These are phyloP conservation scores for Pseudopleuronectes americanus DNA, from an alignment of 2,797 vertebrate species.

Conservation along the genomic window DNA sequence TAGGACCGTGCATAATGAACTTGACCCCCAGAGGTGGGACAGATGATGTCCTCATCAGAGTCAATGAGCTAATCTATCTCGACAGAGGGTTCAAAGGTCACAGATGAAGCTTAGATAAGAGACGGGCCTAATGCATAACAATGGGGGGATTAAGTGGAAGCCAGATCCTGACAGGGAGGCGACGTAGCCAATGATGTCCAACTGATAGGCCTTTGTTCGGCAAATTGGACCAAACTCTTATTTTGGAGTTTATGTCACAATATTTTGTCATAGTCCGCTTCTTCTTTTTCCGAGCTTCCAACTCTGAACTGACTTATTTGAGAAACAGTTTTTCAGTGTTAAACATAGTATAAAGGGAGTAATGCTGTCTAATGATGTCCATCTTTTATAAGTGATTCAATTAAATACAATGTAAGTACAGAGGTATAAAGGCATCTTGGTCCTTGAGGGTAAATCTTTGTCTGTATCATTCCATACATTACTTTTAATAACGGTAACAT, in stretches of 20 bases:
- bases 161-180: slow-evolving; percentile 54
- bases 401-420: not conserved
- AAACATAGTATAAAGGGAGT: not conserved
- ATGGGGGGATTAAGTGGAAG: slow-evolving; percentile 76
- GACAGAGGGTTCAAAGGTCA: slow-evolving; percentile 78
- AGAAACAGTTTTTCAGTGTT: too few relatives aligned
- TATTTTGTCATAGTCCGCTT: too few relatives aligned
- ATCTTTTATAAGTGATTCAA: not conserved
- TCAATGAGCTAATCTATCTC: slow-evolving; percentile 75
- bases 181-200: slow-evolving; percentile 73
- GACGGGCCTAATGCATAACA: slow-evolving; percentile 79
- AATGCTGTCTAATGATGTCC: not conserved
- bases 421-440: not conserved
- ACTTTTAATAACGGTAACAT: not conserved
- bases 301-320: too few relatives aligned
- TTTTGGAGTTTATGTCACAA: slow-evolving; percentile 25
- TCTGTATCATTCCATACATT: not conserved
- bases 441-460: not conserved
- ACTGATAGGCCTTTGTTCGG: slow-evolving; percentile 38
- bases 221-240: slow-evolving; percentile 29
- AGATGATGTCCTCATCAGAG: slow-evolving; percentile 75
- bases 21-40: slow-evolving; percentile 71
- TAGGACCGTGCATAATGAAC: slow-evolving; percentile 71
- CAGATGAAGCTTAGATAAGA: slow-evolving; percentile 76
- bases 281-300: too few relatives aligned